Evolutionary conservation across 2,797 vertebrate species (phyloP).

Genomic region (Sarcoramphus papa): DNA sequence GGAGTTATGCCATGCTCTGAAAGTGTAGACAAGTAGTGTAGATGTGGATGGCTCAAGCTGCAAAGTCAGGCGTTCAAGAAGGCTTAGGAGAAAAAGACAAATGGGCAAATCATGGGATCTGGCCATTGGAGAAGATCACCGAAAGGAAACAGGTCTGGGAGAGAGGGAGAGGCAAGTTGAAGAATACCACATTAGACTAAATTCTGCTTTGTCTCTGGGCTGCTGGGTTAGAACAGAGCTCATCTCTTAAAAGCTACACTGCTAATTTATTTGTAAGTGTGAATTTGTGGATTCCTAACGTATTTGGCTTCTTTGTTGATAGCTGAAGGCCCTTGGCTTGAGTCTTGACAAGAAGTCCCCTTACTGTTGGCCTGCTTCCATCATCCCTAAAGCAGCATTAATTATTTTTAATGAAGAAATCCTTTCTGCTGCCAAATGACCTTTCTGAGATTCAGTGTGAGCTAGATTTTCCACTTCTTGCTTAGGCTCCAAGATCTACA

Average conservation of each 20-base stretch:
- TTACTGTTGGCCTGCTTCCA: constrained; percentile 48
- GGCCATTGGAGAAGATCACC: background rate
- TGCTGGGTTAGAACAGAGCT: background rate
- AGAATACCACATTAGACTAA: background rate
- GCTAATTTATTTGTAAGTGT: constrained; percentile 45
- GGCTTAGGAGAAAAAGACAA: background rate
- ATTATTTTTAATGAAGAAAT: constrained; percentile 67
- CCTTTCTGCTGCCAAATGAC: constrained; percentile 52
- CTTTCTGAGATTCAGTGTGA: constrained; percentile 36
- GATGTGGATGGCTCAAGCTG: background rate
- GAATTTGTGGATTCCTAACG: constrained; percentile 42
- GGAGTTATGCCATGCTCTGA: background rate
- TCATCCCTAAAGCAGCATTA: constrained; percentile 51
- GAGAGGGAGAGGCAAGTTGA: background rate
- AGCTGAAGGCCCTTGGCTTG: constrained; percentile 49
- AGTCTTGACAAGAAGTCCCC: constrained; percentile 55
- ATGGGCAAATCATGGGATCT: background rate
- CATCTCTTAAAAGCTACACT: background rate
- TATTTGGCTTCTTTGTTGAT: constrained; percentile 41
- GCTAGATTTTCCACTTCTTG: constrained; percentile 57
- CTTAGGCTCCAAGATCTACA: constrained; percentile 27
- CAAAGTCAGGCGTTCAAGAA: background rate
- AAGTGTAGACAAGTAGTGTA: background rate
- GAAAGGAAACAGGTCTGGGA: background rate
- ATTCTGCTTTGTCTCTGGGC: background rate